Percentiles rank a stretch among this genome's conserved stretches.
phyloP scores from a whole-genome alignment of 2,888 invertebrate species.

The Therioaphis trifolii region DNA sequence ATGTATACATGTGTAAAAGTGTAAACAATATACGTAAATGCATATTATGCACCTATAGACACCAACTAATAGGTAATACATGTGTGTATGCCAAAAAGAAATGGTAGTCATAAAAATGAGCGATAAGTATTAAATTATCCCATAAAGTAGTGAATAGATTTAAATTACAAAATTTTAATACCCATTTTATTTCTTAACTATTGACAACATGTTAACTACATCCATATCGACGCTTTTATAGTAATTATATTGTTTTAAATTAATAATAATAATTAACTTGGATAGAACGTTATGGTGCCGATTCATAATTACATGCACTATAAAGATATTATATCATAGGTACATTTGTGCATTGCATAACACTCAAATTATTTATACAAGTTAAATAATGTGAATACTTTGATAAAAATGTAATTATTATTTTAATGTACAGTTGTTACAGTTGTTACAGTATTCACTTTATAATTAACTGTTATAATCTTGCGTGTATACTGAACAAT shows the following conservation, averaged over 20 bases:
- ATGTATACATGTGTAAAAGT: not conserved
- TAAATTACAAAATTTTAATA: too few species aligned
- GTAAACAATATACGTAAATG: too few species aligned
- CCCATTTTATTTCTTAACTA: too few species aligned
- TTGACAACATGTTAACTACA: not conserved
- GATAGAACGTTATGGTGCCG: not conserved
- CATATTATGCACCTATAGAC: too few species aligned
- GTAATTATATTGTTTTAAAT: not conserved
- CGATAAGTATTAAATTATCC: not conserved
- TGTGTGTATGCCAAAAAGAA: too few species aligned
- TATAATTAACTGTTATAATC: not conserved
- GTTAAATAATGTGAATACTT: too few species aligned
- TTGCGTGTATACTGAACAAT: not conserved
- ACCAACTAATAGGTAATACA: too few species aligned
- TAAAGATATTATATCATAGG: not conserved
- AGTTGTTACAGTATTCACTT: not conserved
- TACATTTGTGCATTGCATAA: not conserved
- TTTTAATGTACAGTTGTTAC: too few species aligned
- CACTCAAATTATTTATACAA: not conserved
- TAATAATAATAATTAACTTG: not conserved
- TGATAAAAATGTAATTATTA: too few species aligned
- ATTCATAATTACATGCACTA: not conserved
- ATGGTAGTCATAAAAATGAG: too few species aligned
- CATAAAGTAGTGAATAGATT: too few species aligned
- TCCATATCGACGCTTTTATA: not conserved